Evolutionary conservation across 2,113 vertebrate genomes (phyloP).

Genomic region (Bungarus multicinctus): DNA sequence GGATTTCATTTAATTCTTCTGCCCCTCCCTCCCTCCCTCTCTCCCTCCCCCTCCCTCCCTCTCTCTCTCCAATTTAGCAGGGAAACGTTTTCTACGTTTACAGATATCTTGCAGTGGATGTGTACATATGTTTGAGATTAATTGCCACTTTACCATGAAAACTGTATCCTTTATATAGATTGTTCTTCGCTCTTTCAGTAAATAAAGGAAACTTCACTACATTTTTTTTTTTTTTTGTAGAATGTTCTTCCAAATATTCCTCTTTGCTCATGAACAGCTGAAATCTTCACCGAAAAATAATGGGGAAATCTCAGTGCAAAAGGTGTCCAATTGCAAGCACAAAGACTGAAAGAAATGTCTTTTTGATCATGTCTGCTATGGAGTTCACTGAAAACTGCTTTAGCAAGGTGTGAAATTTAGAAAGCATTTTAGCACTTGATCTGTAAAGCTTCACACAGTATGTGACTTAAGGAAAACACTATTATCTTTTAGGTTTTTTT

Average conservation of each 20-base stretch:
- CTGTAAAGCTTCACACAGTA: background rate
- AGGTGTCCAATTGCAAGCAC: background rate
- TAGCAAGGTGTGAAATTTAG: conserved; percentile 7
- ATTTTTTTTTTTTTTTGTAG: background rate
- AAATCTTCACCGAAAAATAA: background rate
- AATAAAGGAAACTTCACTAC: background rate
- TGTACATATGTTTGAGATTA: background rate
- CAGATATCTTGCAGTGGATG: background rate
- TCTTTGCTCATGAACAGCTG: background rate
- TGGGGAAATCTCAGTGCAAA: background rate
- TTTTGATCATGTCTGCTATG: background rate
- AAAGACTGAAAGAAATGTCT: background rate
- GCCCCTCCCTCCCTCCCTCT: no score
- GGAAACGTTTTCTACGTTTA: background rate
- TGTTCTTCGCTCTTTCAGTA: background rate
- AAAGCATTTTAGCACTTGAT: conserved; percentile 4
- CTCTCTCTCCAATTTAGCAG: background rate
- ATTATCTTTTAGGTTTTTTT: background rate
- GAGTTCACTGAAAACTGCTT: background rate
- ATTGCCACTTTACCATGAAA: background rate
- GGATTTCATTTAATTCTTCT: background rate
- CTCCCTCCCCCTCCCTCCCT: no score
- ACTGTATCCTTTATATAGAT: background rate
- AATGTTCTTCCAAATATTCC: background rate
- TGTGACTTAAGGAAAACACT: background rate